These are phyloP conservation scores for Mola mola DNA, from an alignment of 2,113 vertebrate species.

Conservation along the genomic window DNA sequence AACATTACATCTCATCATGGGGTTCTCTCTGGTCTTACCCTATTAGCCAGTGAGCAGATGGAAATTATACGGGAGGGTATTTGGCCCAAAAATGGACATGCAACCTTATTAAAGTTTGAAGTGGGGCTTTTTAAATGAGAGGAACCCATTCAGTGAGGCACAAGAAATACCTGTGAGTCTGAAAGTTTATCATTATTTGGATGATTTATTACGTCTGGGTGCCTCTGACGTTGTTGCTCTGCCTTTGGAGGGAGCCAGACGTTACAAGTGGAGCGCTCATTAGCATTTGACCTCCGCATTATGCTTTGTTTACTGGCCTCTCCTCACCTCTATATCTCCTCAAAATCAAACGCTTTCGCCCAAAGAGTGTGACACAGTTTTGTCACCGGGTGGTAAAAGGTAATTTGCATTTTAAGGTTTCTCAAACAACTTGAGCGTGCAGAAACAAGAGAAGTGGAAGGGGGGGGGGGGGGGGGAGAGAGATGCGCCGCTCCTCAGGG, in stretches of 20 bases:
- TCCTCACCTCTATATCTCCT: conserved; percentile 67
- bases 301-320: conserved; percentile 77
- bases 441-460: conserved; percentile 32
- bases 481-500: conserved; percentile 57
- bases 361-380: conserved; percentile 68
- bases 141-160: conserved; percentile 35
- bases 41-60: conserved; percentile 68
- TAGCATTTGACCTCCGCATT: conserved; percentile 80
- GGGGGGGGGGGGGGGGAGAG: background rate
- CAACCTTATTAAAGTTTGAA: no score
- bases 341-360: conserved; percentile 65
- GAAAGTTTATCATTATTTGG: conserved; percentile 64
- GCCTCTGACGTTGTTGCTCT: conserved; percentile 50
- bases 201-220: conserved; percentile 74
- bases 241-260: conserved; percentile 69
- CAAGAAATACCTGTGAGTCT: conserved; percentile 40
- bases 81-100: conserved; percentile 47
- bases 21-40: conserved; percentile 53
- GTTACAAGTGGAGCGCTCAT: conserved; percentile 69
- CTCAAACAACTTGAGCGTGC: conserved; percentile 67
- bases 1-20: conserved; percentile 40
- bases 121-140: conserved; percentile 55
- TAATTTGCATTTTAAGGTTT: conserved; percentile 77
- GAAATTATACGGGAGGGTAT: conserved; percentile 46
- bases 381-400: conserved; percentile 63